These are phyloP conservation scores for Chelon auratus DNA, from an alignment of 2,797 vertebrate genomes.

Conservation along the genomic window DNA sequence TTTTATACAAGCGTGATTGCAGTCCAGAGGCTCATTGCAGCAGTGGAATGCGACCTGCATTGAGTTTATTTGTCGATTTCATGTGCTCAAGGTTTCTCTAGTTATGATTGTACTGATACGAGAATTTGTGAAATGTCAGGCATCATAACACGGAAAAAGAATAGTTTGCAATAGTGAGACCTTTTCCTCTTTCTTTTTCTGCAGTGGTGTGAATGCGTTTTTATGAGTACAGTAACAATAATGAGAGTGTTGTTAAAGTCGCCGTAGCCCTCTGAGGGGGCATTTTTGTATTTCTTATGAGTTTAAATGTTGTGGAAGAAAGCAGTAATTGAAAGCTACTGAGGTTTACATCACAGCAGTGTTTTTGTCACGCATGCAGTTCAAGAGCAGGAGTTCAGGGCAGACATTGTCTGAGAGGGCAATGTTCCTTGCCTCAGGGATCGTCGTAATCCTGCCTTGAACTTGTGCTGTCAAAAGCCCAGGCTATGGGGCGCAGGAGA, in stretches of 20 bases:
- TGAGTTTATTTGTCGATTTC: slow-evolving; percentile 60
- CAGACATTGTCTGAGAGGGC: slow-evolving; percentile 66
- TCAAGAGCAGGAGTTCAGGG: slow-evolving; percentile 54
- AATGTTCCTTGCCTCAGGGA: slow-evolving; percentile 72
- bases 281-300: slow-evolving; percentile 36
- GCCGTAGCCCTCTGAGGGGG: not conserved
- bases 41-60: slow-evolving; percentile 49
- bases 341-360: slow-evolving; percentile 52
- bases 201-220: not conserved
- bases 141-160: slow-evolving; percentile 13
- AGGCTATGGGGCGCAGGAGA: slow-evolving; percentile 60
- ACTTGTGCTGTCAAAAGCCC: slow-evolving; percentile 81
- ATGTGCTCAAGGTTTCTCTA: slow-evolving; percentile 47
- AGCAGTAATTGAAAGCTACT: slow-evolving; percentile 57
- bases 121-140: slow-evolving; percentile 22
- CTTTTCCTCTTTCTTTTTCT: not conserved
- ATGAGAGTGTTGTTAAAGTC: not conserved
- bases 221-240: slow-evolving; percentile 9
- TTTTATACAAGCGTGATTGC: slow-evolving; percentile 45
- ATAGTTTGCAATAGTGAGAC: not conserved
- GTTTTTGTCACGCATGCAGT: slow-evolving; percentile 52
- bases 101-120: slow-evolving; percentile 40
- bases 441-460: slow-evolving; percentile 82
- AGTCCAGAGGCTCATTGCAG: slow-evolving; percentile 27
- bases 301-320: slow-evolving; percentile 23